A percentile compares a stretch with the other conserved stretches of the same genome.
Conservation (phyloP, 2,888 invertebrate species). For the Hemistola chrysoprasaria region DNA sequence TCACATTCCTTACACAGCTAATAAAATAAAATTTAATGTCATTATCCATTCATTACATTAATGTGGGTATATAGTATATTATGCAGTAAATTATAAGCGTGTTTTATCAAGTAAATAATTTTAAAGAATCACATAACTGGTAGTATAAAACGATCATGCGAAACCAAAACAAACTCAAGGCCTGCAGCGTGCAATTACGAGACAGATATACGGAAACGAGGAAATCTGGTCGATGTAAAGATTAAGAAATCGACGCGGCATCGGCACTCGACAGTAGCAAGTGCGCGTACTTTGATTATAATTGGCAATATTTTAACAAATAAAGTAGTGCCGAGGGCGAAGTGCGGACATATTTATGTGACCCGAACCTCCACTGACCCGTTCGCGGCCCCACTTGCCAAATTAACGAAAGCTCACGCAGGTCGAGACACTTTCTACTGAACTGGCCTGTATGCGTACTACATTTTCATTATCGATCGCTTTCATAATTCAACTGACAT, state of each 20-base stretch:
- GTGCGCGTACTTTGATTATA: constrained; percentile 64
- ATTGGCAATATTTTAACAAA: constrained; percentile 77
- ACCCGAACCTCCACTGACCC: constrained; percentile 65
- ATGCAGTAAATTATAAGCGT: no score
- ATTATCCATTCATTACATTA: no score
- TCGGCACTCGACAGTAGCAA: constrained; percentile 55
- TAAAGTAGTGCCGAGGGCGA: constrained; percentile 73
- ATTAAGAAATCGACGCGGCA: constrained; percentile 67
- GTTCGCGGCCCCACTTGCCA: constrained; percentile 61
- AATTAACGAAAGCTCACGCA: constrained; percentile 73
- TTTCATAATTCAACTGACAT: constrained; percentile 79
- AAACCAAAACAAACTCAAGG: constrained; percentile 36
- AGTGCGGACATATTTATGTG: constrained; percentile 74
- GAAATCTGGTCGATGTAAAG: constrained; percentile 54
- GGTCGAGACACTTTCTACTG: constrained; percentile 79
- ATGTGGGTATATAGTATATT: no score
- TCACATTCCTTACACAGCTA: constrained; percentile 11
- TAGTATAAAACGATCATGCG: constrained; percentile 21
- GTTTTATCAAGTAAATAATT: constrained; percentile 25
- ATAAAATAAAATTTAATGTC: constrained; percentile 8
- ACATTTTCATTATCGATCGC: constrained; percentile 78
- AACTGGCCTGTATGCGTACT: constrained; percentile 60
- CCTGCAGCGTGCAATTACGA: constrained; percentile 28
- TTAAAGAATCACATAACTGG: constrained; percentile 31
- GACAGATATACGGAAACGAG: constrained; percentile 46